Conservation (phyloP, 2,113 vertebrate genomes). For the Phycodurus eques region DNA sequence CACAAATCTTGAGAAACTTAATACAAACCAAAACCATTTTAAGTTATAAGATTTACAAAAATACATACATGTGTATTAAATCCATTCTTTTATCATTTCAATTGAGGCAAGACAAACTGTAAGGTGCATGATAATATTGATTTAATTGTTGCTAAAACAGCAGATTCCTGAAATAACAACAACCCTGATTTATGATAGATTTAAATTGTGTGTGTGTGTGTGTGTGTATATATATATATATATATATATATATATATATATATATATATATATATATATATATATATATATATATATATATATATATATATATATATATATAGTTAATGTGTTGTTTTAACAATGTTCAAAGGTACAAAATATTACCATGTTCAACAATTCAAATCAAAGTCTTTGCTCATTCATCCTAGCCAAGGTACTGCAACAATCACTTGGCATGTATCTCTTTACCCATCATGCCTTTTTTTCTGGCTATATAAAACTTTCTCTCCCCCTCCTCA, state of each 20-base stretch:
- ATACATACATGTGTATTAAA: background rate
- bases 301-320: too few species aligned
- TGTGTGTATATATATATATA: background rate
- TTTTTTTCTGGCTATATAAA: constrained; percentile 40
- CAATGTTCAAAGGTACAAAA: background rate
- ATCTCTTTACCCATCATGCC: constrained; percentile 4
- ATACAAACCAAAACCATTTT: background rate
- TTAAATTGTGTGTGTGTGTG: constrained; percentile 3
- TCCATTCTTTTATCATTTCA: too few species aligned
- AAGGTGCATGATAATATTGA: too few species aligned
- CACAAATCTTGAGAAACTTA: background rate
- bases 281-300: background rate
- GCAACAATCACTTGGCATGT: background rate
- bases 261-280: too few species aligned
- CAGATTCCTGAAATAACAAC: too few species aligned
- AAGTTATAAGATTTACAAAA: background rate
- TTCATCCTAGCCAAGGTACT: background rate
- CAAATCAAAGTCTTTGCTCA: background rate
- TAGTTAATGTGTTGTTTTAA: background rate
- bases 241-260: too few species aligned
- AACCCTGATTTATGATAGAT: too few species aligned
- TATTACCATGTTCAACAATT: background rate
- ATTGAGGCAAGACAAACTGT: too few species aligned
- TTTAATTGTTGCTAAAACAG: too few species aligned
- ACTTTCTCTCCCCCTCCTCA: constrained; percentile 26